phyloP scores from a whole-genome alignment of 2,888 invertebrate species.

The Abrostola triplasia region DNA sequence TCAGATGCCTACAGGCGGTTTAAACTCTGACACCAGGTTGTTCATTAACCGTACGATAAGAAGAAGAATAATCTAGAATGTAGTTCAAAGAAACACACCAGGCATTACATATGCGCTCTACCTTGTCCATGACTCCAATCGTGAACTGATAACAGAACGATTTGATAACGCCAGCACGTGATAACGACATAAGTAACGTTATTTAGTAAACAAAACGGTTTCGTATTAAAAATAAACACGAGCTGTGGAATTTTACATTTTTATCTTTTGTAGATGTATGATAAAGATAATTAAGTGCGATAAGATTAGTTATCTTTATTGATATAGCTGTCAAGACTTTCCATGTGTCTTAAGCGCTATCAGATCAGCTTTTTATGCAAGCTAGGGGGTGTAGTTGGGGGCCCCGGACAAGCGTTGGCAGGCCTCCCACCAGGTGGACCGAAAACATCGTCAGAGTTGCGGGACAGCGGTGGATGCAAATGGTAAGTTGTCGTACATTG shows the following conservation, averaged over 20 bases:
- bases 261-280: constrained; percentile 15
- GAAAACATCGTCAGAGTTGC: no score
- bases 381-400: no score
- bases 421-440: no score
- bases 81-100: background rate
- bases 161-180: constrained; percentile 51
- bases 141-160: constrained; percentile 56
- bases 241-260: constrained; percentile 21
- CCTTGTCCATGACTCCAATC: constrained; percentile 64
- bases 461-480: no score
- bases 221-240: background rate
- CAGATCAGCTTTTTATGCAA: no score
- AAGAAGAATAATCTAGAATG: constrained; percentile 1
- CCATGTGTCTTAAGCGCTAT: no score
- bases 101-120: constrained; percentile 8
- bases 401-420: no score
- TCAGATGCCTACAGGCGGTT: no score
- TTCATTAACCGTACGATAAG: no score
- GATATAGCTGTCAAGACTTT: background rate
- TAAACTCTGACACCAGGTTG: no score
- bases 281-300: constrained; percentile 3
- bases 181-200: constrained; percentile 50
- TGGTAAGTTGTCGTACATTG: no score
- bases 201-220: constrained; percentile 63
- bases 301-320: background rate